Evolutionary conservation across 1,140 invertebrate species (phyloP).

Genomic region (Drosophila kikkawai): DNA sequence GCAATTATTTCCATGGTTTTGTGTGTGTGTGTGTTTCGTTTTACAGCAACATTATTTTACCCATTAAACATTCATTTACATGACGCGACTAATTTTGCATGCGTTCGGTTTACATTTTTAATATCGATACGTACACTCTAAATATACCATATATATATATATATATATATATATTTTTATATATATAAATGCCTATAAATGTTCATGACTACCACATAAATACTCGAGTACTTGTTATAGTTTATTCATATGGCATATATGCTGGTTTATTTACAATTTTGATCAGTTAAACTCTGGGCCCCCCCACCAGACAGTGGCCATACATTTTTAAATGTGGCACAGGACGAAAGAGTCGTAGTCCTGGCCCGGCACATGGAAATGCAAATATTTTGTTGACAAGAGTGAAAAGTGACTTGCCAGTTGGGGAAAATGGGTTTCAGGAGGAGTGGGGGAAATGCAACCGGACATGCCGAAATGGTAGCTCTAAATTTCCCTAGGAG

Average conservation of each 20-base stretch:
- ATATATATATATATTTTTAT: slow-evolving; percentile 18
- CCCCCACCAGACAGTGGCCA: slow-evolving; percentile 56
- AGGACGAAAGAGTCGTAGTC: slow-evolving; percentile 43
- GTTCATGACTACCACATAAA: slow-evolving; percentile 38
- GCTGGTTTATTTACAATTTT: slow-evolving; percentile 79
- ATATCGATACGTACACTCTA: slow-evolving; percentile 50
- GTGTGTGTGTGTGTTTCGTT: slow-evolving; percentile 10
- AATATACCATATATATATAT: no score
- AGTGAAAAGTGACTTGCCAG: slow-evolving; percentile 69
- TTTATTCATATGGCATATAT: slow-evolving; percentile 66
- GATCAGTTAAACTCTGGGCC: slow-evolving; percentile 63
- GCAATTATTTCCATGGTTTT: slow-evolving; percentile 39
- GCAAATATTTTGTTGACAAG: slow-evolving; percentile 80
- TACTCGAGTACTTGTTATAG: slow-evolving; percentile 63
- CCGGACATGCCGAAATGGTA: slow-evolving; percentile 66
- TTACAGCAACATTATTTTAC: slow-evolving; percentile 68
- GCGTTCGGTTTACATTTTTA: slow-evolving; percentile 72
- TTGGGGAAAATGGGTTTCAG: slow-evolving; percentile 13
- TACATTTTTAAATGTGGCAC: slow-evolving; percentile 74
- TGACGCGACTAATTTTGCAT: slow-evolving; percentile 78
- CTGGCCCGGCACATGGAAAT: slow-evolving; percentile 64
- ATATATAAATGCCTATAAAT: slow-evolving; percentile 23
- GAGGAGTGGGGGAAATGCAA: slow-evolving; percentile 29
- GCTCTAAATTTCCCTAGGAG: slow-evolving; percentile 26
- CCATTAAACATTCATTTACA: slow-evolving; percentile 82